These are phyloP conservation scores for Serrognathus titanus DNA, from an alignment of 2,888 invertebrate genomes.

Conservation along the genomic window DNA sequence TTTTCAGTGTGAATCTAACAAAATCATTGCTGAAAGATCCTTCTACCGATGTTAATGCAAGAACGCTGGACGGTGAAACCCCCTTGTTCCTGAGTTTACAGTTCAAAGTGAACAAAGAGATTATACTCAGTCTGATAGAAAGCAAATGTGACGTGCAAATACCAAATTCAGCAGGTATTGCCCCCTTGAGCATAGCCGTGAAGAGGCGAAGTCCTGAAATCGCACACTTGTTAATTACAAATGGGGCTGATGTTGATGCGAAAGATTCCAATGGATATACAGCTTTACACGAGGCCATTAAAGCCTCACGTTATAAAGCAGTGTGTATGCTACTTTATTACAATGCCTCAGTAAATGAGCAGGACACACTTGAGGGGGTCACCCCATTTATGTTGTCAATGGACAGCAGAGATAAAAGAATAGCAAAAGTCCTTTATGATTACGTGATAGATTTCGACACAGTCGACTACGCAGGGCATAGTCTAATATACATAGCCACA, in stretches of 20 bases:
- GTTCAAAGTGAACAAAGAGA: neutral
- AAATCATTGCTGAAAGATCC: slow-evolving; percentile 27
- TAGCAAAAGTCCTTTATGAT: neutral
- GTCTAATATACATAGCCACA: neutral
- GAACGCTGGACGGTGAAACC: slow-evolving; percentile 33
- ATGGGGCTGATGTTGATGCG: slow-evolving; percentile 7
- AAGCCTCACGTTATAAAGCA: neutral
- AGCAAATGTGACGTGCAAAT: slow-evolving; percentile 1
- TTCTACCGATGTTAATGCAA: slow-evolving; percentile 27
- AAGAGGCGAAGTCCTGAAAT: neutral
- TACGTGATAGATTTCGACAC: neutral
- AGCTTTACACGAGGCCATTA: slow-evolving; percentile 28
- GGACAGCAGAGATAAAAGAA: neutral
- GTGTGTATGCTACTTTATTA: slow-evolving; percentile 12
- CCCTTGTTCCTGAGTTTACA: slow-evolving; percentile 17
- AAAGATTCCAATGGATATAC: slow-evolving; percentile 4
- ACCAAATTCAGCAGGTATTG: neutral
- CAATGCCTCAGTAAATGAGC: slow-evolving; percentile 12
- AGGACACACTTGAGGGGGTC: neutral
- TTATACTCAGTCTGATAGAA: slow-evolving; percentile 4
- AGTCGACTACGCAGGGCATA: neutral
- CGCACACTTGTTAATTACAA: slow-evolving; percentile 2
- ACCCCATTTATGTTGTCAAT: slow-evolving; percentile 6
- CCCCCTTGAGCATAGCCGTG: slow-evolving; percentile 10
- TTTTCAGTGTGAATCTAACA: slow-evolving; percentile 31